Evolutionary conservation across 2,797 vertebrate species (phyloP), one percentile per base, ranked within the genome.

Genomic region (Silurus lanzhouensis): DNA sequence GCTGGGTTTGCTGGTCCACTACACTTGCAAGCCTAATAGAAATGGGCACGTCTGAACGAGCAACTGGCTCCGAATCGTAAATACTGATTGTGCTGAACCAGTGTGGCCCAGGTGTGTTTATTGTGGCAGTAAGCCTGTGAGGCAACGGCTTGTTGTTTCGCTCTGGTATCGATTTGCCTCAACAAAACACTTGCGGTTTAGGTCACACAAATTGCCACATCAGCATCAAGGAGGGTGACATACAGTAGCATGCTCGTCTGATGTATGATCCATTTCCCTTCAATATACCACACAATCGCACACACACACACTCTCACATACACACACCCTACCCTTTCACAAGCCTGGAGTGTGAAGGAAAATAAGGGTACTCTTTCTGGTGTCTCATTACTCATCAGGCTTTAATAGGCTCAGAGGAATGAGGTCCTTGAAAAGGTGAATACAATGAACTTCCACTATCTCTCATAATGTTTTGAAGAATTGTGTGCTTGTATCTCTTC

Each of bases 51-150:
- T 88, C 88, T 83, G 81, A 83, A 89, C 88, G 85, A 70, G 48
- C 52, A 80, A 60, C 77, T 71, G 71, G 19, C 71, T 78, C 14
- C 48, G 31, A 48, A 70, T 76, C 74, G 86, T 90, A 88, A 91
- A 89, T 86, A 82, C 78, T 78, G 85, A 89, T 85, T 84, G 86
- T 85, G 83, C 81, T 70, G 38, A 60, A 58, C 61, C 48, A 19
- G 77, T 75, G 81, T 71, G 61, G 83, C 71, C 84, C 89, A 90
- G 88, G 89, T 91, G 90, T 71, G 87, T 88, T 87, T 84, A 88
- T 84, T 88, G 91, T 88, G 76, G 66, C 67, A 61, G 48, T 85
- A 70, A 88, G 75, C 78, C 66, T 83, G 58, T 31, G 27, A 27
- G 68, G 77, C 74, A 82, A 85, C 27, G 68, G 64, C 13, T 58